A percentile compares a stretch with the other conserved stretches of the same genome.
phyloP scores from a whole-genome alignment of 2,888 invertebrate genomes.

The Sinohyriopsis cumingii region DNA sequence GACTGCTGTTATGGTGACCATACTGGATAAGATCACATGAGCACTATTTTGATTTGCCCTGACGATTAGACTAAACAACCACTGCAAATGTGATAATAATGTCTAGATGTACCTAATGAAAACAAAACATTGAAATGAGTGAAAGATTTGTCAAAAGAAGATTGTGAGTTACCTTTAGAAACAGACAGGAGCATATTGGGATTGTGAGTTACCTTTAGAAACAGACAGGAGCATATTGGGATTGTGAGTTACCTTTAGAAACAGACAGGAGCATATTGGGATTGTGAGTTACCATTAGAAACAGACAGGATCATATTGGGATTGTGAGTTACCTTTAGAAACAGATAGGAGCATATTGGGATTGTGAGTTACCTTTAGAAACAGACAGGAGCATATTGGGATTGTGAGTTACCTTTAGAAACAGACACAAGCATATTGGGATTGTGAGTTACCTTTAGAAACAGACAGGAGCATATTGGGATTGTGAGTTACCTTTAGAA shows the following conservation, averaged over 20 bases:
- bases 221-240: constrained; percentile 90
- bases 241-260: constrained; percentile 80
- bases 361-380: constrained; percentile 80
- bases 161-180: constrained; percentile 80
- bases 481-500: constrained; percentile 80
- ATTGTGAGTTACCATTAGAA: constrained; percentile 80
- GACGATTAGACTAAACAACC: no score
- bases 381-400: constrained; percentile 90
- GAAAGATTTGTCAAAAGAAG: no score
- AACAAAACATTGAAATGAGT: no score
- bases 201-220: constrained; percentile 82
- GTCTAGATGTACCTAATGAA: no score
- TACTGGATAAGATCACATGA: no score
- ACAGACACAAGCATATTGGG: constrained; percentile 90
- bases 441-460: constrained; percentile 80
- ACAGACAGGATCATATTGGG: constrained; percentile 90
- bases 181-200: constrained; percentile 91
- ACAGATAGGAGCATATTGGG: constrained; percentile 90
- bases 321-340: constrained; percentile 80
- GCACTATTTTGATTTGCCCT: no score
- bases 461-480: constrained; percentile 90
- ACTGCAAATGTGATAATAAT: no score
- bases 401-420: constrained; percentile 80
- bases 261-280: constrained; percentile 90
- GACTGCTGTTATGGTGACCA: no score